Evolutionary conservation across 2,113 vertebrate species (phyloP).

Genomic region (Scatophagus argus): DNA sequence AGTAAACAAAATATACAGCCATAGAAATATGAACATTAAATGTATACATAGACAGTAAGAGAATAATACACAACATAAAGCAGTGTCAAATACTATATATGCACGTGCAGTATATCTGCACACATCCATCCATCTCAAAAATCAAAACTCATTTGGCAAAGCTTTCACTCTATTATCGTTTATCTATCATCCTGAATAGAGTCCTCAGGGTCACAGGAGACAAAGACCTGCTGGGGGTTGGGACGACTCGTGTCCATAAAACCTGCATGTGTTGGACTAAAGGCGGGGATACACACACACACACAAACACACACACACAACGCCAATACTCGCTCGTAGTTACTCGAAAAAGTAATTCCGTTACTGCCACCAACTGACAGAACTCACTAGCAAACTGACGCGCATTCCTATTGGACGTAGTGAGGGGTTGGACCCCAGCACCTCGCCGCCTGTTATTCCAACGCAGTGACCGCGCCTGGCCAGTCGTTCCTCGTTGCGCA

Average conservation of each 20-base stretch:
- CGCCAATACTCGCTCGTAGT: constrained; percentile 19
- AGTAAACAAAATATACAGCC: no score
- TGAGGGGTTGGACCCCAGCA: constrained; percentile 57
- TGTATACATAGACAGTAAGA: no score
- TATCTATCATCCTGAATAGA: not conserved
- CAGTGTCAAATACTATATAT: no score
- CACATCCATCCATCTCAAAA: no score
- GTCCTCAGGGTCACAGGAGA: constrained; percentile 1
- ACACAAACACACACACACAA: constrained; percentile 8
- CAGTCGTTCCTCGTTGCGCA: constrained; percentile 63
- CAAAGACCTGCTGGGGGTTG: not conserved
- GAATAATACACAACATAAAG: no score
- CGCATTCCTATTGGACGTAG: constrained; percentile 69
- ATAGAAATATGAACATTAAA: no score
- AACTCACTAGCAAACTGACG: constrained; percentile 10
- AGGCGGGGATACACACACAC: constrained; percentile 28
- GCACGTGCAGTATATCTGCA: no score
- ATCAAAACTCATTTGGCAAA: not conserved
- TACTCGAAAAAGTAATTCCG: constrained; percentile 36
- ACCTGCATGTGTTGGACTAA: not conserved
- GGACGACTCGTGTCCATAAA: not conserved
- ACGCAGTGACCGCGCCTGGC: constrained; percentile 39
- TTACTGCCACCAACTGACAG: constrained; percentile 20
- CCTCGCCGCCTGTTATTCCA: constrained; percentile 48
- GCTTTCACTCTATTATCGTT: not conserved